Conservation (phyloP, 2,888 invertebrate species). For the Nudaria mundana region DNA sequence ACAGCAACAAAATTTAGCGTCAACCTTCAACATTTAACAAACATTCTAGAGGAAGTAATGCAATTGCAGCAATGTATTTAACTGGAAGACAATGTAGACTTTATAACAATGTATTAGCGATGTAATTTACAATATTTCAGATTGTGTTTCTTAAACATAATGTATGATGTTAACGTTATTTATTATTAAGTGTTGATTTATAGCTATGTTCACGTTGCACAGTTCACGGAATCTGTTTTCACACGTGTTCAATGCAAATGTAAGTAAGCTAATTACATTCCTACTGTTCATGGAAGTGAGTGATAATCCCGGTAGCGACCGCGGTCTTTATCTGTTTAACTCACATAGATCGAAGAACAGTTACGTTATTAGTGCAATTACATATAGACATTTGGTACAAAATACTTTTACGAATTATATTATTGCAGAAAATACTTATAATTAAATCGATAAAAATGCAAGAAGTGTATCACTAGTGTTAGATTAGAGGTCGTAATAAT, state of each 20-base stretch:
- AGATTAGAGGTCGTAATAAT: slow-evolving; percentile 66
- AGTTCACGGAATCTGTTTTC: no score
- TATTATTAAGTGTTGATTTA: slow-evolving; percentile 20
- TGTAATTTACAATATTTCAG: slow-evolving; percentile 49
- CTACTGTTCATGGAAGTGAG: no score
- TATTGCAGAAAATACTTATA: no score
- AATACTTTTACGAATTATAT: no score
- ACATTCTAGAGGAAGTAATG: slow-evolving; percentile 48
- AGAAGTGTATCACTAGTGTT: slow-evolving; percentile 43
- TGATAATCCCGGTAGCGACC: no score
- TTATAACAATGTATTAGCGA: slow-evolving; percentile 46
- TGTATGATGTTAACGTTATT: slow-evolving; percentile 33
- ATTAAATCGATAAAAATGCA: slow-evolving; percentile 10
- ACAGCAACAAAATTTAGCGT: slow-evolving; percentile 18
- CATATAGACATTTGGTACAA: no score
- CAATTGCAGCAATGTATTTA: slow-evolving; percentile 56
- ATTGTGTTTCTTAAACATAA: slow-evolving; percentile 39
- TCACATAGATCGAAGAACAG: no score
- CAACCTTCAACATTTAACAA: slow-evolving; percentile 20
- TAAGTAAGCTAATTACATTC: no score
- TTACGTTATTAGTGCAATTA: no score
- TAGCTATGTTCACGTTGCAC: background rate
- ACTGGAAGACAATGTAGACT: slow-evolving; percentile 49
- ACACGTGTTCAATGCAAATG: no score
- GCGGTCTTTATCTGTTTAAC: no score